These are phyloP conservation scores for Poeciliopsis infans DNA, from an alignment of 2,797 vertebrate genomes.

Conservation along the genomic window DNA sequence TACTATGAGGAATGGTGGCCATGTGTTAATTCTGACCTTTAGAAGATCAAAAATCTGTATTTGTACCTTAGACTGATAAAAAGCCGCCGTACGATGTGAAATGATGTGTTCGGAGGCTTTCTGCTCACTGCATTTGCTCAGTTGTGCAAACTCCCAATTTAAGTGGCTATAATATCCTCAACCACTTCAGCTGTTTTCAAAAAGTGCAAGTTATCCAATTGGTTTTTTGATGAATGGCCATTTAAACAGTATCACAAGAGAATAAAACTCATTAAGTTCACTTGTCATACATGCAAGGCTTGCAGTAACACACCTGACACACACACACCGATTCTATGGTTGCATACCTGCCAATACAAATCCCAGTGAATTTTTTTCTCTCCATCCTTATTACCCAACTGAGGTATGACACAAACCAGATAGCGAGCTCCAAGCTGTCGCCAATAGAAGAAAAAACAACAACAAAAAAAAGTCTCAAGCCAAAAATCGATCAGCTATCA, in stretches of 20 bases:
- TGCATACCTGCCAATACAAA: conserved; percentile 25
- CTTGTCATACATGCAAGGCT: conserved; percentile 22
- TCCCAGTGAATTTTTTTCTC: conserved; percentile 24
- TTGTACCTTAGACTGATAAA: neutral
- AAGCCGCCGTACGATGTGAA: neutral
- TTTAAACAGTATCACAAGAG: conserved; percentile 32
- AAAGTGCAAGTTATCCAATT: neutral
- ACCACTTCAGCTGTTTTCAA: neutral
- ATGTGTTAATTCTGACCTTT: conserved; percentile 27
- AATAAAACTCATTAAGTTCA: conserved; percentile 33
- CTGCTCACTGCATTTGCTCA: neutral
- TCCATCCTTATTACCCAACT: conserved; percentile 59
- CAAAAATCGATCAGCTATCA: conserved; percentile 74
- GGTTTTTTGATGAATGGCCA: neutral
- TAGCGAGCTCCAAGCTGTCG: conserved; percentile 63
- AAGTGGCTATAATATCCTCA: neutral
- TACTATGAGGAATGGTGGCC: conserved; percentile 31
- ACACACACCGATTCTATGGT: conserved; percentile 6
- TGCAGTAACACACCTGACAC: neutral
- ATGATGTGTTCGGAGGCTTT: neutral
- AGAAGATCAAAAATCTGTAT: conserved; percentile 38
- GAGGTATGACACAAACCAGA: conserved; percentile 67
- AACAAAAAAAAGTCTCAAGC: conserved; percentile 42
- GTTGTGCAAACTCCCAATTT: neutral
- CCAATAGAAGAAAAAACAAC: conserved; percentile 35